A percentile compares a stretch with the other conserved stretches of the same genome.
phyloP scores from a whole-genome alignment of 2,888 invertebrate genomes.

The Lepidocyrtoides sp. region DNA sequence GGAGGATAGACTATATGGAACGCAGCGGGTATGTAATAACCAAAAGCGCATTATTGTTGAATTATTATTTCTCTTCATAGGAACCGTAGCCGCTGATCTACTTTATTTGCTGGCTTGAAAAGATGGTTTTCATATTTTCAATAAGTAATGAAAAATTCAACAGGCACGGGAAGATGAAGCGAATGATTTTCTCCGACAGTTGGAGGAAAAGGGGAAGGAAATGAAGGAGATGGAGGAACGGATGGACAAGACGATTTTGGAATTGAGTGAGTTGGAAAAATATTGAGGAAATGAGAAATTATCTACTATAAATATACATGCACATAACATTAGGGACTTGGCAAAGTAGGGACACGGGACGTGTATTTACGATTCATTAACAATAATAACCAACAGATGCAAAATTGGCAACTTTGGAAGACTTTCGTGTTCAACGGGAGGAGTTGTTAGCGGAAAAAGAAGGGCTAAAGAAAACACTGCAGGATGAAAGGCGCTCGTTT shows the following conservation, averaged over 20 bases:
- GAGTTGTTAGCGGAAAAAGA: constrained; percentile 80
- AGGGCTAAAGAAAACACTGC: constrained; percentile 77
- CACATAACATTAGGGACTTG: too few species aligned
- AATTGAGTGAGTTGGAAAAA: constrained; percentile 75
- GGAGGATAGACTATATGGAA: constrained; percentile 84
- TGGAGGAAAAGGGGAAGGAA: constrained; percentile 80
- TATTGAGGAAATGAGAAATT: background rate
- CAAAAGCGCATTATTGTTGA: background rate
- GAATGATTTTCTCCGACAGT: constrained; percentile 77
- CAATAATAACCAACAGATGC: constrained; percentile 75
- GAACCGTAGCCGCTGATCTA: background rate
- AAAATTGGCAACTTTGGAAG: constrained; percentile 84
- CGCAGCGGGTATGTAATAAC: constrained; percentile 62
- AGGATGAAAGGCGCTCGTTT: constrained; percentile 79
- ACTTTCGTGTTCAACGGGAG: constrained; percentile 84
- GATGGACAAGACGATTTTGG: constrained; percentile 83
- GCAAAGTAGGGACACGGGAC: background rate
- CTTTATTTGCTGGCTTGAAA: too few species aligned
- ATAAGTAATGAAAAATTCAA: constrained; percentile 1
- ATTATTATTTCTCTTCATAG: background rate
- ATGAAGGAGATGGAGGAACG: constrained; percentile 82
- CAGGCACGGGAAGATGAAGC: constrained; percentile 83
- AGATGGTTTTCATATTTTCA: too few species aligned
- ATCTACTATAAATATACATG: background rate
- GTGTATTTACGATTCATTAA: background rate